Percentiles rank a stretch among this genome's conserved stretches.
Evolutionary conservation across 2,888 invertebrate species (phyloP).

Genomic region (Pyrocoelia pectoralis): DNA sequence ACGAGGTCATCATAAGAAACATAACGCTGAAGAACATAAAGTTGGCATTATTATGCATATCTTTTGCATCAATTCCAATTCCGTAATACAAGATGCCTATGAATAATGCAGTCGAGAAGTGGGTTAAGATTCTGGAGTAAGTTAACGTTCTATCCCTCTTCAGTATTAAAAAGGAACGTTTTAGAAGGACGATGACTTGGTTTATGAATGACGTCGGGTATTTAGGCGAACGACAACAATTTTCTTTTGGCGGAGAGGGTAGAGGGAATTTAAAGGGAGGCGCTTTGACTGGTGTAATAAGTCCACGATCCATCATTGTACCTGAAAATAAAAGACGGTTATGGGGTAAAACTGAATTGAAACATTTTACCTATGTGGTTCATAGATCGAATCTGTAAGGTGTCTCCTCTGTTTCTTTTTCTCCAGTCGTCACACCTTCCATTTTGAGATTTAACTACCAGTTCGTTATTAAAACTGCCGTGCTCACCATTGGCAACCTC

Average conservation of each 20-base stretch:
- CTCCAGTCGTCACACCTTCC: conserved; percentile 67
- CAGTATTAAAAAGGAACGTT: conserved; percentile 69
- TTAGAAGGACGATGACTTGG: conserved; percentile 68
- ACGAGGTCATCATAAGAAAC: conserved; percentile 94
- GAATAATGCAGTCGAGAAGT: conserved; percentile 79
- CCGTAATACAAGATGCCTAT: conserved; percentile 85
- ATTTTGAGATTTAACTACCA: conserved; percentile 70
- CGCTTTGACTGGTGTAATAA: conserved; percentile 63
- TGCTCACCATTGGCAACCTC: conserved; percentile 85
- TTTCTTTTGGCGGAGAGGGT: conserved; percentile 33
- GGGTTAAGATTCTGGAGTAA: conserved; percentile 79
- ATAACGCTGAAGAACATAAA: conserved; percentile 91
- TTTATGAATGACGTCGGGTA: conserved; percentile 68
- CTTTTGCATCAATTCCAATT: conserved; percentile 86
- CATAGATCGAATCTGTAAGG: conserved; percentile 55
- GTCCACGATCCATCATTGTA: conserved; percentile 62
- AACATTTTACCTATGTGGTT: conserved; percentile 57
- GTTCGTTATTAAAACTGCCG: conserved; percentile 61
- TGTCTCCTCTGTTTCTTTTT: conserved; percentile 53
- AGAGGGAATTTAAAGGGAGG: conserved; percentile 53
- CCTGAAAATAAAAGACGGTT: conserved; percentile 53
- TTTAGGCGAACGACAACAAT: conserved; percentile 45
- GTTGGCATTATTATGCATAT: conserved; percentile 85
- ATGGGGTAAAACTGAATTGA: background rate
- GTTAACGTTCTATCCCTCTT: conserved; percentile 80